phyloP scores from a whole-genome alignment of 2,888 invertebrate species.

The Hofmannophila pseudospretella region DNA sequence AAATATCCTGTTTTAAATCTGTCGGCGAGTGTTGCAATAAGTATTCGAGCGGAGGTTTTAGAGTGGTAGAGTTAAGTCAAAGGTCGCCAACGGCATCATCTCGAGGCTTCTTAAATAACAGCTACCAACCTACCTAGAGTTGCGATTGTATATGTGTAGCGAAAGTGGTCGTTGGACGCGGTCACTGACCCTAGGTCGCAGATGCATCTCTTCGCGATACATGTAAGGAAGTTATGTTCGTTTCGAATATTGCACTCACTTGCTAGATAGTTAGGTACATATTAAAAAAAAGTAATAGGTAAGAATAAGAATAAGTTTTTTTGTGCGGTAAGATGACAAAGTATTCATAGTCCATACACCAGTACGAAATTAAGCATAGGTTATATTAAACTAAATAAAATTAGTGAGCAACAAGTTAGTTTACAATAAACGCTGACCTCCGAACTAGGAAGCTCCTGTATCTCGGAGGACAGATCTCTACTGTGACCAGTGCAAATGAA shows the following conservation, averaged over 20 bases:
- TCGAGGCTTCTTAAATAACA: conserved; percentile 17
- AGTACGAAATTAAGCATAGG: too few relatives aligned
- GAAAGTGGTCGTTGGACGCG: conserved; percentile 51
- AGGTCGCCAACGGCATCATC: conserved; percentile 20
- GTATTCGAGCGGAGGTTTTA: conserved; percentile 10
- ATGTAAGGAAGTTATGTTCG: conserved; percentile 34
- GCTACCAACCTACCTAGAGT: conserved; percentile 9
- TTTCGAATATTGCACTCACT: conserved; percentile 41
- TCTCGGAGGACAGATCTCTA: too few relatives aligned
- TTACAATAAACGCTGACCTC: too few relatives aligned
- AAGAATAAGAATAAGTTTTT: too few relatives aligned
- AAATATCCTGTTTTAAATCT: conserved; percentile 2
- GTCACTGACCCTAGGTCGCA: conserved; percentile 47
- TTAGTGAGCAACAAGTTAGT: too few relatives aligned
- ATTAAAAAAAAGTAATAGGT: too few relatives aligned
- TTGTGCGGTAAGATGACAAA: too few relatives aligned
- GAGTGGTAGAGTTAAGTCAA: conserved; percentile 17
- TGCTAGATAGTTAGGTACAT: too few relatives aligned
- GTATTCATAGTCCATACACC: too few relatives aligned
- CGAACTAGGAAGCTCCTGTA: too few relatives aligned
- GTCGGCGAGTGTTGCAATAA: conserved; percentile 14
- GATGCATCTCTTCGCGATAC: conserved; percentile 44
- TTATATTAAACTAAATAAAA: too few relatives aligned
- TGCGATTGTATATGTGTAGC: conserved; percentile 40
- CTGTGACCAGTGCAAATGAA: too few relatives aligned